Evolutionary conservation across 2,888 invertebrate species (phyloP).

Genomic region (Rambutsinella grinnellia): DNA sequence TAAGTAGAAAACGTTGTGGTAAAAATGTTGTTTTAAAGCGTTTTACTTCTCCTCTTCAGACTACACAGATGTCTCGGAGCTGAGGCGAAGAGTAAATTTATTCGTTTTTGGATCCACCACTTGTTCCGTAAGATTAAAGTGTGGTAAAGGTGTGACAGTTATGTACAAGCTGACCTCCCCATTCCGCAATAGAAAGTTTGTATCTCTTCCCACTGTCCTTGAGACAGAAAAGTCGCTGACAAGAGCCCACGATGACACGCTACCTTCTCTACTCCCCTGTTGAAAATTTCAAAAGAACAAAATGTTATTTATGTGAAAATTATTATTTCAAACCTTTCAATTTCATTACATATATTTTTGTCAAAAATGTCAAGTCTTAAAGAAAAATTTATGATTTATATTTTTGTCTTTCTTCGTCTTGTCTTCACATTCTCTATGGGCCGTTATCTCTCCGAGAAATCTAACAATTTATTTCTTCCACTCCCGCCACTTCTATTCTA

Average conservation of each 20-base stretch:
- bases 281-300: constrained; percentile 6
- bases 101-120: constrained; percentile 96
- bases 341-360: background rate
- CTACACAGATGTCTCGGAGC: constrained; percentile 97
- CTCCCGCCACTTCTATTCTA: background rate
- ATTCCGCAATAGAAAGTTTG: constrained; percentile 92
- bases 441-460: background rate
- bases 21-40: background rate
- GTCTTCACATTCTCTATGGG: background rate
- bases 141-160: constrained; percentile 87
- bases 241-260: constrained; percentile 94
- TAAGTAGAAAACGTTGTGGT: background rate
- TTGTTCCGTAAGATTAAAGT: constrained; percentile 95
- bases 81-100: constrained; percentile 92
- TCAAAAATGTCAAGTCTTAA: background rate
- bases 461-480: background rate
- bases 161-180: constrained; percentile 93
- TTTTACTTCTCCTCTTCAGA: constrained; percentile 68
- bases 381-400: background rate
- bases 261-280: constrained; percentile 63
- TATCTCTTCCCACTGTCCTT: constrained; percentile 84
- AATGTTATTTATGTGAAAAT: too few species aligned
- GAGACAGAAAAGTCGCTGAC: constrained; percentile 94
- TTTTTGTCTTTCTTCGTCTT: too few species aligned
- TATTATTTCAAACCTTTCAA: too few species aligned